These are phyloP conservation scores for Meles meles DNA, from an alignment of 2,113 vertebrate genomes.

Conservation along the genomic window DNA sequence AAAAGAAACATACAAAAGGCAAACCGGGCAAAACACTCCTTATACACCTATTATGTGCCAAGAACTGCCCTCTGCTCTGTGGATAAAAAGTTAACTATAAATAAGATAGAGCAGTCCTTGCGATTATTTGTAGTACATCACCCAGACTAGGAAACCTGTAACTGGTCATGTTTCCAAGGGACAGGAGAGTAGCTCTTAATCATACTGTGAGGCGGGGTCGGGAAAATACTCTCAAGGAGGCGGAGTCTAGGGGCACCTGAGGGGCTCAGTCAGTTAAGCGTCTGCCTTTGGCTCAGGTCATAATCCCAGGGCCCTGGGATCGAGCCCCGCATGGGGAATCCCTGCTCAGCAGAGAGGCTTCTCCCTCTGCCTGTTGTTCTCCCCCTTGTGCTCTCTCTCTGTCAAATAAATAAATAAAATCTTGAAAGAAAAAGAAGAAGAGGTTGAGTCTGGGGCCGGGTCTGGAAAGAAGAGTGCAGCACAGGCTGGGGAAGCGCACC, in stretches of 20 bases:
- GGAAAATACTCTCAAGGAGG: neutral
- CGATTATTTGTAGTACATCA: neutral
- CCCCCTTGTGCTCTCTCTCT: no score
- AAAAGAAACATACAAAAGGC: neutral
- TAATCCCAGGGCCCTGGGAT: neutral
- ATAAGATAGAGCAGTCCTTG: neutral
- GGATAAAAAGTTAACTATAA: neutral
- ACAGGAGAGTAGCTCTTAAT: neutral
- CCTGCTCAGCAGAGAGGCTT: neutral
- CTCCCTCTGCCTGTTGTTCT: neutral
- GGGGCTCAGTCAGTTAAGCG: neutral
- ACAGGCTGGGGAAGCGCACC: neutral
- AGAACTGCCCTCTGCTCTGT: neutral
- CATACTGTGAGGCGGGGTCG: rapidly evolving
- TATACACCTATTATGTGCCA: neutral
- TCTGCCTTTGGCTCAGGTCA: neutral
- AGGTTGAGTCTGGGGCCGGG: neutral
- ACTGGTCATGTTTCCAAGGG: neutral
- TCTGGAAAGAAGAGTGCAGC: neutral
- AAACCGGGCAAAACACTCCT: neutral
- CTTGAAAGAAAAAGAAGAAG: no score
- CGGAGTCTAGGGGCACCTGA: neutral
- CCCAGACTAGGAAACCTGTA: neutral
- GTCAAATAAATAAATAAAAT: no score
- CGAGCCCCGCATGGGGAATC: neutral